A percentile compares a stretch with the other conserved stretches of the same genome.
Conservation (phyloP, 2,113 vertebrate species). For the Peucedramus taeniatus region DNA sequence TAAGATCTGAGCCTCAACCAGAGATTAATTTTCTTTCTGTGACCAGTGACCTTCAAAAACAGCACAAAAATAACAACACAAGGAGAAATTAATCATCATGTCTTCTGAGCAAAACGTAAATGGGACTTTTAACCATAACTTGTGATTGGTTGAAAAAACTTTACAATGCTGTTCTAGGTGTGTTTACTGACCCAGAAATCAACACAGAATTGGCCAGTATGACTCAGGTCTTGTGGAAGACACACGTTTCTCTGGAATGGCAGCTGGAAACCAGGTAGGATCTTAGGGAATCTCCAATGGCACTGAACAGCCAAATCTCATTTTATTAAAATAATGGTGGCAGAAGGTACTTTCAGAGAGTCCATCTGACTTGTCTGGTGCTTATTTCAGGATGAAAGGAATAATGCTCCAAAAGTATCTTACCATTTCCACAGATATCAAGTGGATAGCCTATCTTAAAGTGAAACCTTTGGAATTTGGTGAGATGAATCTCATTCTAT, state of each 20-base stretch:
- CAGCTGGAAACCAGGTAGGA: neutral
- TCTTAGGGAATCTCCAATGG: neutral
- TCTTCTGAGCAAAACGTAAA: neutral
- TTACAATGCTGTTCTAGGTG: neutral
- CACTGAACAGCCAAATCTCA: accelerated
- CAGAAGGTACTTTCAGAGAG: neutral
- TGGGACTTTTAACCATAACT: neutral
- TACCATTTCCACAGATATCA: neutral
- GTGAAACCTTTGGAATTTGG: neutral
- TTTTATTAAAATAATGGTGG: neutral
- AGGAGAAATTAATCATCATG: neutral
- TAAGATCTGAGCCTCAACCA: neutral
- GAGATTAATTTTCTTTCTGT: neutral
- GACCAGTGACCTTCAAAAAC: neutral
- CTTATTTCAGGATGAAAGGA: neutral
- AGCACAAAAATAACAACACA: neutral
- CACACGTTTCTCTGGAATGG: neutral
- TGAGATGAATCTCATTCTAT: neutral
- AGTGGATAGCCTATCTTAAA: neutral
- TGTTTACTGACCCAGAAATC: neutral
- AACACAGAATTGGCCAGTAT: neutral
- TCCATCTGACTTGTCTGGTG: neutral
- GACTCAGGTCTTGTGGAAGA: neutral
- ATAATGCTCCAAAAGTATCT: neutral
- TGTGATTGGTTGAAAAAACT: neutral